Conservation (phyloP, 1,140 invertebrate species). For the Pygmarrhopalites habei region DNA sequence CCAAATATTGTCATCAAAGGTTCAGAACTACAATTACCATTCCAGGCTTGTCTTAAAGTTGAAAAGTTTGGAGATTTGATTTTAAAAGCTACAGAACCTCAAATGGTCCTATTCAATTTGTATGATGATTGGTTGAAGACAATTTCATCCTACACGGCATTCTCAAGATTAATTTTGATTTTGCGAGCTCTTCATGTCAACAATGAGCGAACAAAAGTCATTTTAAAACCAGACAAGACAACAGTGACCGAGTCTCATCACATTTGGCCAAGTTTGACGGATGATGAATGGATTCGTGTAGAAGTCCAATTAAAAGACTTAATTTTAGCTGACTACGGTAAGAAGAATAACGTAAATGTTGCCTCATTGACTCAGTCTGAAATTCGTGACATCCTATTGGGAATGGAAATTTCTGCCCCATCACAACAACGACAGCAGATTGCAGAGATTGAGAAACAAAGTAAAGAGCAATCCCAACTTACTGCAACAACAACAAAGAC, state of each 20-base stretch:
- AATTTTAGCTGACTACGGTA: conserved; percentile 97
- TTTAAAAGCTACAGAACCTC: conserved; percentile 97
- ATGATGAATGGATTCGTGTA: conserved; percentile 99
- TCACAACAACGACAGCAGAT: conserved; percentile 98
- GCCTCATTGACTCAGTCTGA: conserved; percentile 97
- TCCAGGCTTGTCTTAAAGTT: conserved; percentile 97
- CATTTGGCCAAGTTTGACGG: conserved; percentile 95
- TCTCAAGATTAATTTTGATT: conserved; percentile 94
- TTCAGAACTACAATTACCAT: conserved; percentile 95
- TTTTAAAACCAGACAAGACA: conserved; percentile 97
- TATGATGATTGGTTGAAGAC: conserved; percentile 99
- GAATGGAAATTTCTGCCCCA: conserved; percentile 99
- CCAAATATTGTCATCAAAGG: conserved; percentile 99
- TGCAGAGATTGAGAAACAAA: conserved; percentile 99
- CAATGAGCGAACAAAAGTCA: conserved; percentile 96
- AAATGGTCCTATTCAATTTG: conserved; percentile 99
- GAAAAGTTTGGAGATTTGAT: conserved; percentile 99
- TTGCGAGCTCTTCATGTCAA: conserved; percentile 96
- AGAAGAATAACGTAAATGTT: conserved; percentile 99
- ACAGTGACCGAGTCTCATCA: conserved; percentile 98
- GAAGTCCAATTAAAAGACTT: conserved; percentile 97
- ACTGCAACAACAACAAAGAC: conserved; percentile 96
- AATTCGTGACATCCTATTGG: conserved; percentile 97
- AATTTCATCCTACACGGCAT: conserved; percentile 91
- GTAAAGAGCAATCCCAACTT: conserved; percentile 96